Evolutionary conservation across 1,140 invertebrate species (phyloP), one percentile per base, ranked within the genome.

Genomic region (Mercenaria mercenaria): DNA sequence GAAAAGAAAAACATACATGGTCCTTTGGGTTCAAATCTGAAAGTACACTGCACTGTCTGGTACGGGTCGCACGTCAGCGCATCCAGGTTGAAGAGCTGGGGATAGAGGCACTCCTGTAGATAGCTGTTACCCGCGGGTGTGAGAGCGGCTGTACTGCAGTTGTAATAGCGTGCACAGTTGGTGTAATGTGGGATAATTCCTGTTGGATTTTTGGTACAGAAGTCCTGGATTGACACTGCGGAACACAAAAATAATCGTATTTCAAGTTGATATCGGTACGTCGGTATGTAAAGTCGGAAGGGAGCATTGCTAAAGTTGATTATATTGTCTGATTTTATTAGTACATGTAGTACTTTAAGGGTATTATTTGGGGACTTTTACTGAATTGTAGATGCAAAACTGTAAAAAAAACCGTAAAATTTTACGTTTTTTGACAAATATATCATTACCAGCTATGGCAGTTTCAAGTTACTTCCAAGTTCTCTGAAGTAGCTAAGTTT

Each of bases 131-230:
- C 89, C 0, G 85, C 72, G 1, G 90, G 90, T 34, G 79, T 74
- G 2, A 29, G 37, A 23, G 34, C n/a, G 0, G 69, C 72, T 29
- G 89, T 85, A 41, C 91, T 92, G 50, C 94, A 94, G 89, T 93
- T 90, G 67, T 94, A 94, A 50, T 91, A 92, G 0, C 93, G 81
- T 37, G 93, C 92, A 89, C 94, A 94, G 72, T 92, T 92, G 4
- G 89, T 91, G 18, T 93, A 91, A 64, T 94, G 94, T 18, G 92
- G 90, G 37, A 94, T 93, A 15, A 88, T 80, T 0, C 86, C 86
- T 37, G 79, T 88, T 26, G 91, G 92, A 23, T 91, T 91, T 72
- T 89, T 87, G 1, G 23, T 47, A 43, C 92, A 92, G 76, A 90
- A 91, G 18, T 64, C 64, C n/a, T 91, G 74, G 20, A 92, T 90